Base-by-base conservation (phyloP, 2,888 invertebrate genomes). In the Deroplatys truncata region DNA sequence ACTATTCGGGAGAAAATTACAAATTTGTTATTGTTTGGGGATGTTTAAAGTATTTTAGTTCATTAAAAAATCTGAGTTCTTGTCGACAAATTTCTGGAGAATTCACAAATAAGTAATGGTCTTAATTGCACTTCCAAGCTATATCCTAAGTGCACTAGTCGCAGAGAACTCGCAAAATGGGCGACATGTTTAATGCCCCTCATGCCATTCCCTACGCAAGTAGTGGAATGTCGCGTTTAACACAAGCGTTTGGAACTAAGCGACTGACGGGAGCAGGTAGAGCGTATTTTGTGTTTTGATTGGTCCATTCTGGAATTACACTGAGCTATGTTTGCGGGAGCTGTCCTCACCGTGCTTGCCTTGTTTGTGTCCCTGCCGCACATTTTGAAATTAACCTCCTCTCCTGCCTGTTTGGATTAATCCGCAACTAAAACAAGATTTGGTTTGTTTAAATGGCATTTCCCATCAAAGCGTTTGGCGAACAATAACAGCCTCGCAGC, bases 371-470 rank as follows among this genome's bases (percentile, higher is more conserved):
- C 49, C 86, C 9, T 29, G 82, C 20, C 29, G 16, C 28, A 82
- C 31, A 72, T 86, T 86, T 86, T 82, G 86, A 86, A 86, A 86
- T 86, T 86, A 86, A 82, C 86, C 82, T 82, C 15, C 72, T 86
- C 29, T 82, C 56, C 82, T 29, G 72, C 29, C 31, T 86, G 82
- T 86, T 86, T 86, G 86, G 82, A 49, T 86, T 86, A 56, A 82
- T 86, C 86, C 86, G 82, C 72, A 72, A 86, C 86, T 28, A 82
- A 86, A 86, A 86, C 86, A 86, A 82, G 82, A 82, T 86, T 86
- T 86, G 86, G 56, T 56, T 86, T 86, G 86, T 28, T 85, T 85
- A 85, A 85, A 85, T 28, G 85, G 56, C 86, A 86, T 9, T 29
- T 82, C 28, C 72, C 86, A 86, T 86, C 56, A 86, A 86, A 82